Evolutionary conservation across 1,140 invertebrate genomes (phyloP).

Genomic region (Vanessa atalanta): DNA sequence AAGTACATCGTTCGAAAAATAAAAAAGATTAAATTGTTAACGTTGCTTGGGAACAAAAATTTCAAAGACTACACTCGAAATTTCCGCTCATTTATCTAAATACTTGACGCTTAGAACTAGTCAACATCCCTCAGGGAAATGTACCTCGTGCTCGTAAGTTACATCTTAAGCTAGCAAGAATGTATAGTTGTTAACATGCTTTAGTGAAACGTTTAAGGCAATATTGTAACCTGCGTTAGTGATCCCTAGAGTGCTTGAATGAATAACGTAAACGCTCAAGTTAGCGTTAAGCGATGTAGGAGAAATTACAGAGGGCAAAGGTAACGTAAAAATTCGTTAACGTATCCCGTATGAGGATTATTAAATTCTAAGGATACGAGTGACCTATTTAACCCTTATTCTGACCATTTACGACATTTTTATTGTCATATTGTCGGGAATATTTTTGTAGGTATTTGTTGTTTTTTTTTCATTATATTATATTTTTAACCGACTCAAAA

Average conservation of each 20-base stretch:
- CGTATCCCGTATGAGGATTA: not conserved
- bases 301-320: not conserved
- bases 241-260: not conserved
- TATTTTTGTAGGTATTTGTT: too few species aligned
- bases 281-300: not conserved
- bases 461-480: too few species aligned
- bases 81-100: not conserved
- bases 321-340: not conserved
- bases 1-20: too few species aligned
- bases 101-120: not conserved
- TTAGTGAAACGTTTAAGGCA: not conserved
- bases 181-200: not conserved
- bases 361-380: not conserved
- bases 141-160: not conserved
- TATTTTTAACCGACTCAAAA: too few species aligned
- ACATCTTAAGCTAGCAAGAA: not conserved
- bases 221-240: not conserved
- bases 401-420: too few species aligned
- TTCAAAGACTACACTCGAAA: too few species aligned
- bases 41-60: too few species aligned
- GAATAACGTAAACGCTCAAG: not conserved
- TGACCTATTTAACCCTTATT: too few species aligned
- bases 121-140: not conserved
- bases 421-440: too few species aligned
- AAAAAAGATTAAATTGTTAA: too few species aligned